These are phyloP conservation scores for Macrotrachela quadricornifera DNA, from an alignment of 1,140 invertebrate genomes.

Conservation along the genomic window DNA sequence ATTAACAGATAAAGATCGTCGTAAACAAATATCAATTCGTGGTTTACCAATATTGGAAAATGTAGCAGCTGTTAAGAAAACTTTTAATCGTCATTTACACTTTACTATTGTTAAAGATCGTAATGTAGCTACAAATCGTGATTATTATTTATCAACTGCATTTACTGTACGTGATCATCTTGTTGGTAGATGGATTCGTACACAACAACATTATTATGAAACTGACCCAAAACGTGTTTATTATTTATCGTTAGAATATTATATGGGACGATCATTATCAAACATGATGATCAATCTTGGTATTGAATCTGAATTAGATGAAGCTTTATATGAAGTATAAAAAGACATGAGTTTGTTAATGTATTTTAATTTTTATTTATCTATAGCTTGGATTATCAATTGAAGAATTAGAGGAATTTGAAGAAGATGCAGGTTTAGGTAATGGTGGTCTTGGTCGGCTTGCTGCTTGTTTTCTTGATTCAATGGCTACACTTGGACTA, in stretches of 20 bases:
- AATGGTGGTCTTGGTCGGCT: conserved; percentile 90
- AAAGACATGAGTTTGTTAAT: no score
- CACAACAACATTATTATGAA: conserved; percentile 97
- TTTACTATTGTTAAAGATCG: conserved; percentile 96
- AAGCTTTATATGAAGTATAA: conserved; percentile 69
- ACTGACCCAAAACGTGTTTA: conserved; percentile 97
- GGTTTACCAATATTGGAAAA: conserved; percentile 92
- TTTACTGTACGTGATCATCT: conserved; percentile 87
- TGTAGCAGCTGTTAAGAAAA: conserved; percentile 83
- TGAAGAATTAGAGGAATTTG: conserved; percentile 85
- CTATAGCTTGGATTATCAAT: conserved; percentile 66
- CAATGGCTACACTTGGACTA: conserved; percentile 82
- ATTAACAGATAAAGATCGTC: conserved; percentile 52
- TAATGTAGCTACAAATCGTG: conserved; percentile 83
- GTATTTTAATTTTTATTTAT: no score
- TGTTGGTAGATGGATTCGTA: conserved; percentile 91
- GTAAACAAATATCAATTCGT: conserved; percentile 92
- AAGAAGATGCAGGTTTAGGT: conserved; percentile 92
- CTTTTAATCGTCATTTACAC: conserved; percentile 93
- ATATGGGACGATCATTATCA: conserved; percentile 85
- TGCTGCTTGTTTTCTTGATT: conserved; percentile 93
- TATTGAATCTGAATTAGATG: conserved; percentile 82
- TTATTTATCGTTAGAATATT: conserved; percentile 94
- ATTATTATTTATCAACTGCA: conserved; percentile 91
- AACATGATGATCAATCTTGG: conserved; percentile 99